Base-by-base conservation (phyloP, 2,113 vertebrate genomes). In the Leucoraja erinaceus region DNA sequence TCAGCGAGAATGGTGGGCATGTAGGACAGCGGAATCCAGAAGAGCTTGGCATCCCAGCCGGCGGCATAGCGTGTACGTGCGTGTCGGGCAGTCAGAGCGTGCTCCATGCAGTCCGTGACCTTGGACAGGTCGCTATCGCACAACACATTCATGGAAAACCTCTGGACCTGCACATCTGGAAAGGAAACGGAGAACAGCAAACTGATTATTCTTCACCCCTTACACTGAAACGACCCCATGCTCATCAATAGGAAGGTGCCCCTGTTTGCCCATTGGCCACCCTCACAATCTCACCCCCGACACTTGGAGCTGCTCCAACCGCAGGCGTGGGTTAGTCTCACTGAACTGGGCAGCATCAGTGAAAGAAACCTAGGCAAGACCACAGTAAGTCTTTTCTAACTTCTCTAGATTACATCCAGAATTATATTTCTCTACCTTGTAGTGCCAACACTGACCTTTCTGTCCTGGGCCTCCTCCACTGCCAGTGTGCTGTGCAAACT, bases 1-100 rank as follows among this genome's bases (percentile, higher is more conserved):
- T 99, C 98, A 7, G 98, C 95, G 0, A 99, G 93, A 91, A 95
- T 96, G 93, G 98, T 95, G 5, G 98, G 98, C 95, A 98, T 96
- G 94, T 99, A 99, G 38, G 98, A 98, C 20, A 97, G 96, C 0
- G 98, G 98, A 93, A 99, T 96, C 98, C 98, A 99, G 91, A 98
- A 79, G 18, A 99, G 94, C 93, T 99, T 99, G 95, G 98, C 98
- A 0, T 99, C 98, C 98, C 98, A 99, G 94, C 98, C 98, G 0
- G 98, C 97, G 33, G 97, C 98, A 95, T 99, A 99, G 92, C 98
- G 97, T 90, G 96, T 96, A 18, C 98, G 97, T 0, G 98, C 98
- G 95, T 98, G 93, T 0, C 93, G 95, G 0, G 98, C 96, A 0
- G 95, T 95, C 93, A 99, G 95, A 0, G 98, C 98, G 0, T 99